Percentiles rank a stretch among this genome's conserved stretches.
Evolutionary conservation across 1,140 invertebrate genomes (phyloP).

Genomic region (Ridgeia piscesae): DNA sequence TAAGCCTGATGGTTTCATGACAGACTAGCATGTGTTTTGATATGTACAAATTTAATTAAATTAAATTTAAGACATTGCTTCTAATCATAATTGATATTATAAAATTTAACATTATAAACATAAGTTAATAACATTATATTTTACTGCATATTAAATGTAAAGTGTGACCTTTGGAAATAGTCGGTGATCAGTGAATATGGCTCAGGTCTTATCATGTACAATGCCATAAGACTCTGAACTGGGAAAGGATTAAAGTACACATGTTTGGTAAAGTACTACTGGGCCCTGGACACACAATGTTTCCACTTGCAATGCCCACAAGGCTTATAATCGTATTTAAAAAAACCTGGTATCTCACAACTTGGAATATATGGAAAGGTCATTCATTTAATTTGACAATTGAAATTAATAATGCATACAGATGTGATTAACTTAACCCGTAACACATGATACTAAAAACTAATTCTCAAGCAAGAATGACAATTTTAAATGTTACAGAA

Average conservation of each 20-base stretch:
- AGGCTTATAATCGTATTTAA: neutral
- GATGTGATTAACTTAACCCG: neutral
- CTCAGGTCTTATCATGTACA: neutral
- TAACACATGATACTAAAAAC: neutral
- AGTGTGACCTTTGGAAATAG: neutral
- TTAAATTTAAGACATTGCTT: too few relatives aligned
- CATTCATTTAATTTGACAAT: neutral
- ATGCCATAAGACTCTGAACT: neutral
- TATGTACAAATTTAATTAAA: too few relatives aligned
- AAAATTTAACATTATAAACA: neutral
- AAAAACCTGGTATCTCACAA: neutral
- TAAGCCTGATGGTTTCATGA: too few relatives aligned
- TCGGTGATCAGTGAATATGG: neutral
- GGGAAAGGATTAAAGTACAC: neutral
- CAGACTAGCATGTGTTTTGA: too few relatives aligned
- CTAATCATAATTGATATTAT: neutral
- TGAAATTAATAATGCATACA: neutral
- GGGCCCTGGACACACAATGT: constrained; percentile 35
- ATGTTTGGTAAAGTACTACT: neutral
- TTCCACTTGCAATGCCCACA: neutral
- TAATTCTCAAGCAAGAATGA: too few relatives aligned
- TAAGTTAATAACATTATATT: neutral
- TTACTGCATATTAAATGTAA: neutral
- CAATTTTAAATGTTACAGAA: neutral
- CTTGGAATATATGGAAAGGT: neutral